These are phyloP conservation scores for Caenorhabditis sp. DNA, from an alignment of 2,888 invertebrate species.

Conservation along the genomic window DNA sequence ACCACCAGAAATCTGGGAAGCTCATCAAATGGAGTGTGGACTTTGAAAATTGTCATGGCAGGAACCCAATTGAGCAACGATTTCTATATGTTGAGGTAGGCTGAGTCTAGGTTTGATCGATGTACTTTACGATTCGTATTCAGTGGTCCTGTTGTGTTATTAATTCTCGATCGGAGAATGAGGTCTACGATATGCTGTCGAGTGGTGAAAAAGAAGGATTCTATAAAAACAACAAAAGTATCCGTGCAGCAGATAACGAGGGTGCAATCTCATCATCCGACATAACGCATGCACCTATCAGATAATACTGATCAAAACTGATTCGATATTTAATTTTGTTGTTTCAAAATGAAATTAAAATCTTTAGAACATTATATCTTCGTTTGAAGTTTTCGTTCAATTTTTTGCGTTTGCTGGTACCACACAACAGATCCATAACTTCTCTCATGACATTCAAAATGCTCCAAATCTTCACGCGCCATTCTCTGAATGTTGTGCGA, in stretches of 20 bases:
- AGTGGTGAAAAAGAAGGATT: not conserved
- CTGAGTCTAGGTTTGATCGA: not conserved
- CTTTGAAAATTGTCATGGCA: not conserved
- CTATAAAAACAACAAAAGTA: not conserved
- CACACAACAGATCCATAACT: no score
- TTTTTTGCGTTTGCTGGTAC: no score
- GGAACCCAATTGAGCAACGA: constrained; percentile 10
- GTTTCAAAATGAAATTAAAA: no score
- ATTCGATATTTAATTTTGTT: not conserved
- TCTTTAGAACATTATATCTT: no score
- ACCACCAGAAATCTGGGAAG: not conserved
- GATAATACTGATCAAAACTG: no score
- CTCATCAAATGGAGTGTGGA: not conserved
- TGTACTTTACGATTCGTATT: no score
- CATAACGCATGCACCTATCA: no score
- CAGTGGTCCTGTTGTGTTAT: constrained; percentile 19
- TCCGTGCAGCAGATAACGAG: not conserved
- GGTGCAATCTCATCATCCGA: not conserved
- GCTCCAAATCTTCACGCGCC: no score
- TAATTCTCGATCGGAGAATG: constrained; percentile 8
- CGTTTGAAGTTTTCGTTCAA: no score
- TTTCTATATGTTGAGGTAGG: constrained; percentile 23
- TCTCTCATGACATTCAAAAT: no score
- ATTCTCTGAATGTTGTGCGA: no score
- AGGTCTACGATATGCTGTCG: not conserved